Evolutionary conservation across 2,797 vertebrate species (phyloP).

Genomic region (Rhadinocentrus ornatus): DNA sequence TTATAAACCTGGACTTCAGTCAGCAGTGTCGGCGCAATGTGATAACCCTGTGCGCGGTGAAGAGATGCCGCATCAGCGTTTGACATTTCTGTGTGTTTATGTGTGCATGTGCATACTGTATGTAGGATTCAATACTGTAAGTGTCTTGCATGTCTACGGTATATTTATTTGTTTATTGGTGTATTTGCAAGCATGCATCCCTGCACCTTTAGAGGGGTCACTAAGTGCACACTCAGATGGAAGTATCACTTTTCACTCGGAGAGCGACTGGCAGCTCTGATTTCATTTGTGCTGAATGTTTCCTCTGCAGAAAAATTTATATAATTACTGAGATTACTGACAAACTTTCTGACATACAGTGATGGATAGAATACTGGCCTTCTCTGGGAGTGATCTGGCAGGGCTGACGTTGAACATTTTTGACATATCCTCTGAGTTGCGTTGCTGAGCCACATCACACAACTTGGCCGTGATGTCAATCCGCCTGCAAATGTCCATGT

Average conservation of each 20-base stretch:
- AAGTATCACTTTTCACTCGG: conserved; percentile 19
- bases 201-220: conserved; percentile 29
- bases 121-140: conserved; percentile 4
- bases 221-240: conserved; percentile 28
- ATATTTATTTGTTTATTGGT: conserved; percentile 22
- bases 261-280: conserved; percentile 26
- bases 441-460: conserved; percentile 98
- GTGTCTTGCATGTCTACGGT: conserved; percentile 19
- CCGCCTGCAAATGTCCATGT: conserved; percentile 99
- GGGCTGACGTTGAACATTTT: conserved; percentile 95
- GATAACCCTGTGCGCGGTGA: conserved; percentile 54
- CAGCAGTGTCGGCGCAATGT: conserved; percentile 57
- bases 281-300: conserved; percentile 55
- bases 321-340: conserved; percentile 27
- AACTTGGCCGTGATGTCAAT: conserved; percentile 99
- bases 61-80: conserved; percentile 59
- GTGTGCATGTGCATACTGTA: conserved; percentile 1
- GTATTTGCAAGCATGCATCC: conserved; percentile 1
- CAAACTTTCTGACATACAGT: conserved; percentile 16
- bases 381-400: conserved; percentile 76
- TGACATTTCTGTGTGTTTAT: conserved; percentile 20
- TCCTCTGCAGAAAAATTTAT: conserved; percentile 35
- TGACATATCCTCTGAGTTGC: conserved; percentile 98
- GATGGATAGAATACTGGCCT: conserved; percentile 54
- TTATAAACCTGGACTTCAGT: conserved; percentile 33